Evolutionary conservation across 2,797 vertebrate genomes (phyloP), one percentile per base, ranked within the genome.

Genomic region (Hybognathus amarus): DNA sequence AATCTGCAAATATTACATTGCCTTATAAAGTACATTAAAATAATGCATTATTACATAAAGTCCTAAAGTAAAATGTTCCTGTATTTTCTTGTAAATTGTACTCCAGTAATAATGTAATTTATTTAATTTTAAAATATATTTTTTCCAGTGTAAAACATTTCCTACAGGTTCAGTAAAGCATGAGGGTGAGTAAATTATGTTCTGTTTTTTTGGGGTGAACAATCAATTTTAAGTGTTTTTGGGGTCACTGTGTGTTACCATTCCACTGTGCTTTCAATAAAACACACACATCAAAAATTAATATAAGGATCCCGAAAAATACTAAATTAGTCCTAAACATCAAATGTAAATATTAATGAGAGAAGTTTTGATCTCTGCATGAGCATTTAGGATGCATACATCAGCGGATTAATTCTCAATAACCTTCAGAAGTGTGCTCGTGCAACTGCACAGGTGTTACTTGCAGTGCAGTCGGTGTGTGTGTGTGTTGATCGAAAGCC

Each of bases 381-480:
- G 79, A 45, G 27, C 27, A 22, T 50, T 74, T 47, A 47, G 6
- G 30, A 81, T 36, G 54, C 68, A 36, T 47, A 17, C 42, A 81
- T 81, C 59, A 73, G 5, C 63, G 27, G 20, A 73, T 36, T 36
- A 3, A 0, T 50, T 73, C 79, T 64, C 56, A 64, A 63, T 73
- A 81, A 81, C 69, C 69, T 81, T 81, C 56, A 73, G 27, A 47
- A 38, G 42, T 9, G 69, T 73, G n/a, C 69, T 47, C 18, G 2
- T 56, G 24, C 50, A 18, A 71, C 38, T 24, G 75, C 17, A 17
- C 9, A 47, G 77, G 77, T 79, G 27, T 74, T 50, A 80, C 50
- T 80, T 77, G 59, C 42, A 45, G 67, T 74, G 47, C 52, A 54
- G 69, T 87, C 80, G 54, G 11, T 4, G 42, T 45, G 42, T 45